phyloP scores from a whole-genome alignment of 2,797 vertebrate species.

The Nothura maculosa region DNA sequence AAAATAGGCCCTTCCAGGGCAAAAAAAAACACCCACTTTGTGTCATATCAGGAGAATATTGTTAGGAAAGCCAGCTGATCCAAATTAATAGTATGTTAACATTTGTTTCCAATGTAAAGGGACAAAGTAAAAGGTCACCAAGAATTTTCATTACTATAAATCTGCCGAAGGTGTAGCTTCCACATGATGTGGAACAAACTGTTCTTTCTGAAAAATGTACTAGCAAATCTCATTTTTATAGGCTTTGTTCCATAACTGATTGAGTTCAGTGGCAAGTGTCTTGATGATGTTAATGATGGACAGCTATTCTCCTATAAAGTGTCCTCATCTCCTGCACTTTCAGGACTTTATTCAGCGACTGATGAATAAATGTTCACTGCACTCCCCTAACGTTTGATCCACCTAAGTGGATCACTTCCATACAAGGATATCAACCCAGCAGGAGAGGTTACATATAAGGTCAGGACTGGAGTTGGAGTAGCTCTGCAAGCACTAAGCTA shows the following conservation, averaged over 20 bases:
- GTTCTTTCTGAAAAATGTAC: background rate
- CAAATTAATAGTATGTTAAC: slow-evolving; percentile 65
- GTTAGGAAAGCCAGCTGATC: slow-evolving; percentile 54
- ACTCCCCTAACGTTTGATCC: background rate
- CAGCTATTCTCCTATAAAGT: background rate
- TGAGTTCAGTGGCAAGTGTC: background rate
- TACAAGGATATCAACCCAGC: background rate
- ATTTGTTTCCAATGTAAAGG: slow-evolving; percentile 68
- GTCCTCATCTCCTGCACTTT: background rate
- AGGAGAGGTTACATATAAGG: accelerated
- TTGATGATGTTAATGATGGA: background rate
- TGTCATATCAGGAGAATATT: slow-evolving; percentile 27
- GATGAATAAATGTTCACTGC: background rate
- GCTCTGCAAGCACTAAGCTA: background rate
- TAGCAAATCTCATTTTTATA: slow-evolving; percentile 9
- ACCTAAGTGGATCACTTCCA: background rate
- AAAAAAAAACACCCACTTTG: slow-evolving; percentile 29
- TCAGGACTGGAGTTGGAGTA: background rate
- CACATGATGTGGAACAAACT: background rate
- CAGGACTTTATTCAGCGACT: background rate
- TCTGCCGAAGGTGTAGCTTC: slow-evolving; percentile 8
- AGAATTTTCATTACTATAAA: slow-evolving; percentile 57
- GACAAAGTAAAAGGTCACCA: slow-evolving; percentile 54
- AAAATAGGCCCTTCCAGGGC: slow-evolving; percentile 57
- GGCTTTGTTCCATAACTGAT: background rate